These are phyloP conservation scores for Salvelinus fontinalis DNA, from an alignment of 2,113 vertebrate species.

Conservation along the genomic window DNA sequence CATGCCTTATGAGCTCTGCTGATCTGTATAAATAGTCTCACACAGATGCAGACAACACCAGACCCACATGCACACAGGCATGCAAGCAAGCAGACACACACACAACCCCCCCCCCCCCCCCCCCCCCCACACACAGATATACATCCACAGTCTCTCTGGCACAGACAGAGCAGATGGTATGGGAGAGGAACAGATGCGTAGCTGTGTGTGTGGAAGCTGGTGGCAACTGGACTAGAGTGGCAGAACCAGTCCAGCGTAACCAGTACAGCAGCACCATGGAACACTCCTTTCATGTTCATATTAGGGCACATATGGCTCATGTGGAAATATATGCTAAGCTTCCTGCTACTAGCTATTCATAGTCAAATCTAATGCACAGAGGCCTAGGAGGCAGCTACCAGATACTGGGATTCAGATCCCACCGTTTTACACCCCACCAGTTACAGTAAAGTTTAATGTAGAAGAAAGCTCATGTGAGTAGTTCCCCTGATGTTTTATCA, in stretches of 20 bases:
- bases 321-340: neutral
- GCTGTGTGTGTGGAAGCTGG: constrained; percentile 12
- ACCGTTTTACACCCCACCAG: no score
- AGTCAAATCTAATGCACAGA: no score
- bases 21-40: neutral
- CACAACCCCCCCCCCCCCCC: neutral
- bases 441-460: neutral
- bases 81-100: neutral
- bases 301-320: neutral
- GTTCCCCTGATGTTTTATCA: no score
- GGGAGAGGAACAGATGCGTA: constrained; percentile 33
- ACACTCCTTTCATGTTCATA: constrained; percentile 2
- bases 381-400: no score
- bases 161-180: constrained; percentile 26
- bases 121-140: neutral
- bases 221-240: constrained; percentile 7
- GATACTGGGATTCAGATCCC: no score
- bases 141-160: neutral
- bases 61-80: neutral
- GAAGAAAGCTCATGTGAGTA: no score
- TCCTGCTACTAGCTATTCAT: neutral
- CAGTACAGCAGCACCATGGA: neutral
- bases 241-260: constrained; percentile 6
- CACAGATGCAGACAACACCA: neutral
- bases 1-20: constrained; percentile 82